Evolutionary conservation across 2,797 vertebrate genomes (phyloP).

Genomic region (Argentina silus): DNA sequence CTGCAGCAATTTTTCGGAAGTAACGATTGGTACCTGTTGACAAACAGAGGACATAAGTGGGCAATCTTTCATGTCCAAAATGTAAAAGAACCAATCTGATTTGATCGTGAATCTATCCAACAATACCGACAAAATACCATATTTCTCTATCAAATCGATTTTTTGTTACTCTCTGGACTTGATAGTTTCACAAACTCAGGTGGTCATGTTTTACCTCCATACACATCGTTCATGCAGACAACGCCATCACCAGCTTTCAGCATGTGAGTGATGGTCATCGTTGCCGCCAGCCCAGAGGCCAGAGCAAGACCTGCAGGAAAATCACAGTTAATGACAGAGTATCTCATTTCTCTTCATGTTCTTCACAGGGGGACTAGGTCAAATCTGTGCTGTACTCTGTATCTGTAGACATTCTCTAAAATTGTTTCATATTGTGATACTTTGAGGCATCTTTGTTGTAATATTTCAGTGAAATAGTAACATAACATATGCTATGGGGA

Average conservation of each 20-base stretch:
- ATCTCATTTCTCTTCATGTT: neutral
- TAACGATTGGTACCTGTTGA: constrained; percentile 90
- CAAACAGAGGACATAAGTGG: neutral
- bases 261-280: constrained; percentile 86
- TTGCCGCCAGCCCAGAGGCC: constrained; percentile 89
- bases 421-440: too few species aligned
- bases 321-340: neutral
- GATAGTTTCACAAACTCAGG: neutral
- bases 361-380: neutral
- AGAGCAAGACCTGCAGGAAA: constrained; percentile 82
- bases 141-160: neutral
- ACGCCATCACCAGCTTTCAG: constrained; percentile 87
- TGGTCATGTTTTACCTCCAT: constrained; percentile 81
- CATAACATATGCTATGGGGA: too few species aligned
- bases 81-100: neutral
- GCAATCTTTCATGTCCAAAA: neutral
- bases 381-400: neutral
- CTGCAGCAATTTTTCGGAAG: constrained; percentile 79
- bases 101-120: too few species aligned
- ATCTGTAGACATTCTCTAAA: neutral
- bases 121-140: too few species aligned
- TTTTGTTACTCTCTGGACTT: neutral
- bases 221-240: constrained; percentile 91
- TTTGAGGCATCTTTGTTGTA: too few species aligned
- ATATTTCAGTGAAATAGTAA: too few species aligned